Percentiles rank a stretch among this genome's conserved stretches.
Conservation (phyloP, 2,113 vertebrate species). For the Notiomystis cincta region DNA sequence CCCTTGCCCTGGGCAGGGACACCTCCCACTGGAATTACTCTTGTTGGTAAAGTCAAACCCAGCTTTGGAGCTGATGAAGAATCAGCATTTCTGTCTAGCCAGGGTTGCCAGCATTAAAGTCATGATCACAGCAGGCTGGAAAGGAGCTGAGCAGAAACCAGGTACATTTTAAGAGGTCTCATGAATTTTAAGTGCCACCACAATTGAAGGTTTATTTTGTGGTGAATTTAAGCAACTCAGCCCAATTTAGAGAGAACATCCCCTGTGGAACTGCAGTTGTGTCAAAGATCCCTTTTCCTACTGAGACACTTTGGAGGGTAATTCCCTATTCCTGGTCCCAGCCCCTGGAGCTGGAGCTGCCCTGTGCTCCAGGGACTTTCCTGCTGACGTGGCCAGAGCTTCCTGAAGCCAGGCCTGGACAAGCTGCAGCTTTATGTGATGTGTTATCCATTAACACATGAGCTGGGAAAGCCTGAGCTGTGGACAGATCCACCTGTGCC, state of each 20-base stretch:
- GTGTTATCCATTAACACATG: rapidly evolving
- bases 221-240: not conserved
- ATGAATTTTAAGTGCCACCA: rapidly evolving
- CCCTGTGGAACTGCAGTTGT: not conserved
- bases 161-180: not conserved
- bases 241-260: not conserved
- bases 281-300: not conserved
- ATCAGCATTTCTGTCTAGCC: not conserved
- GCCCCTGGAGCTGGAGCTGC: not conserved
- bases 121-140: not conserved
- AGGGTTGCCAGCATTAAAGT: not conserved
- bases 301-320: not conserved
- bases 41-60: not conserved
- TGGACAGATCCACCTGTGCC: not conserved
- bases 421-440: not conserved
- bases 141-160: not conserved
- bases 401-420: not conserved
- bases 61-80: not conserved
- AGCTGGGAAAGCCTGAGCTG: not conserved
- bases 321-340: rapidly evolving
- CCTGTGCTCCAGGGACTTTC: no score
- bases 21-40: not conserved
- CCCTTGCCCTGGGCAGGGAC: not conserved
- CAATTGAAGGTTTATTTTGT: not conserved
- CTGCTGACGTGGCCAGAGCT: not conserved